These are phyloP conservation scores for Anoncus sp. DNA, from an alignment of 2,888 invertebrate species.

Conservation along the genomic window DNA sequence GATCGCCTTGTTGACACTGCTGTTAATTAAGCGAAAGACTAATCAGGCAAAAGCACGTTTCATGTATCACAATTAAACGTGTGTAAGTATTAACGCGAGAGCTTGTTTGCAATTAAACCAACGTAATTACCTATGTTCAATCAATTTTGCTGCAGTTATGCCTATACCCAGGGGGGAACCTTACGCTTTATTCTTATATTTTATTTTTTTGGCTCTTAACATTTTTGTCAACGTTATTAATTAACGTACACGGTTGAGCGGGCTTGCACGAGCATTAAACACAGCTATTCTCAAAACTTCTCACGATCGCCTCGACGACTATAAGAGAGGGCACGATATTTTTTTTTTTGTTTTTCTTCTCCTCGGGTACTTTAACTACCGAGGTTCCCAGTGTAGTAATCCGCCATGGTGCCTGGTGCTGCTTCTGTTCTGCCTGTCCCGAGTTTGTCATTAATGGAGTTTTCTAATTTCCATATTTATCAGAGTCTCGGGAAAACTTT, in stretches of 20 bases:
- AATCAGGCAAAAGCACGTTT: constrained; percentile 10
- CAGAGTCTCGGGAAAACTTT: constrained; percentile 62
- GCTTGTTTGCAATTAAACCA: neutral
- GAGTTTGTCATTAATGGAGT: constrained; percentile 68
- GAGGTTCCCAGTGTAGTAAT: constrained; percentile 41
- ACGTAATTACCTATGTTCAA: neutral
- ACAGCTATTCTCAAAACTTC: constrained; percentile 41
- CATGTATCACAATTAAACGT: neutral
- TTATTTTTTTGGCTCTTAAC: neutral
- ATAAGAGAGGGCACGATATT: constrained; percentile 10
- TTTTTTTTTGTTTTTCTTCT: constrained; percentile 17
- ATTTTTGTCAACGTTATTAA: constrained; percentile 31
- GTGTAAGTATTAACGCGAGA: neutral
- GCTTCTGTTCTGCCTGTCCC: constrained; percentile 49
- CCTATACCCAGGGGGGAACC: neutral
- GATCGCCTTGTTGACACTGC: constrained; percentile 18
- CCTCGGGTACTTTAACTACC: constrained; percentile 49
- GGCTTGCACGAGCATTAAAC: constrained; percentile 34
- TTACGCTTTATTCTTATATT: neutral
- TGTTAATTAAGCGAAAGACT: neutral
- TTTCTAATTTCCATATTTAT: constrained; percentile 77
- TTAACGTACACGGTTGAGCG: constrained; percentile 36
- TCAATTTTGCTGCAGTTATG: neutral
- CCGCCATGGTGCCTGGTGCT: constrained; percentile 19
- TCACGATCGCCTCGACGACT: constrained; percentile 39